Conservation (phyloP, 2,113 vertebrate species). For the Aythya baeri region DNA sequence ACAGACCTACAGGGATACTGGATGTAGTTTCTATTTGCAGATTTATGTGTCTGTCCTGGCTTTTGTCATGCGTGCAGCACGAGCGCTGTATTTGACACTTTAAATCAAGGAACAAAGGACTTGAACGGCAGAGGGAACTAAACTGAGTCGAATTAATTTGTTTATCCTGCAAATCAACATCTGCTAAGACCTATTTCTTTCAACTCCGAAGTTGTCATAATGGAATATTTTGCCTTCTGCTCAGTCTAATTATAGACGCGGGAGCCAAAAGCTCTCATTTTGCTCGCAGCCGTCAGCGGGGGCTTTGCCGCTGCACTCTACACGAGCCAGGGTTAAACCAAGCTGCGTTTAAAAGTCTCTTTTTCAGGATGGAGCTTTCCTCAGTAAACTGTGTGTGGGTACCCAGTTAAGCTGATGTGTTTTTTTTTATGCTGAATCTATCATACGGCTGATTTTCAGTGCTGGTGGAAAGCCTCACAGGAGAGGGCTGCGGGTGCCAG, state of each 20-base stretch:
- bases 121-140: not conserved
- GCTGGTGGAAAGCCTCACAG: not conserved
- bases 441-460: not conserved
- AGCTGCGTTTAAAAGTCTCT: not conserved
- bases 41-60: conserved; percentile 12
- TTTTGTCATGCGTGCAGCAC: not conserved
- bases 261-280: not conserved
- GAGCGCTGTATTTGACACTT: not conserved
- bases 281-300: not conserved
- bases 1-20: not conserved
- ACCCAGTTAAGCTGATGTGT: not conserved
- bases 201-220: conserved; percentile 27
- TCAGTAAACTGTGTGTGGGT: not conserved
- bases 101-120: conserved; percentile 16
- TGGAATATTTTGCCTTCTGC: conserved; percentile 43
- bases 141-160: conserved; percentile 30
- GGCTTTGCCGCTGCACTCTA: not conserved
- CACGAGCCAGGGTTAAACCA: not conserved
- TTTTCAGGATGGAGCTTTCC: not conserved
- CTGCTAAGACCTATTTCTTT: conserved; percentile 45
- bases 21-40: not conserved
- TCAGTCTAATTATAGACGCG: conserved; percentile 9
- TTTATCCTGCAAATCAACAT: conserved; percentile 61
- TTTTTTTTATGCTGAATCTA: not conserved
- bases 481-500: not conserved